A percentile compares a stretch with the other conserved stretches of the same genome.
These are phyloP conservation scores for Plecturocebus donacophilus DNA, from an alignment of 2,113 vertebrate genomes.

Conservation along the genomic window DNA sequence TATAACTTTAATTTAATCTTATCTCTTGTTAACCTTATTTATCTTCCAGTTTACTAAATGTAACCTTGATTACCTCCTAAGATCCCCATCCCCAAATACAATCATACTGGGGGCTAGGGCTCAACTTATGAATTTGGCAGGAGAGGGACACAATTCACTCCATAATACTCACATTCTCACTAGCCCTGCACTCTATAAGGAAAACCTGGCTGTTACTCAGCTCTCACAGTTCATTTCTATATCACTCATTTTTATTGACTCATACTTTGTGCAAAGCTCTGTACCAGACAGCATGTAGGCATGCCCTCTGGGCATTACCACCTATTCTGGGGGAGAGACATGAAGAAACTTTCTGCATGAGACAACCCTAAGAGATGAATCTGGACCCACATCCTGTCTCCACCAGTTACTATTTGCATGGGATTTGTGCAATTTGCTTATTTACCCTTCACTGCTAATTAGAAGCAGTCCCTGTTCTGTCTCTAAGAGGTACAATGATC, in stretches of 20 bases:
- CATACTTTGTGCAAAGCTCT: background rate
- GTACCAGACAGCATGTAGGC: background rate
- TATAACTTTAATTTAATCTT: background rate
- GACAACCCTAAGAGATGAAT: background rate
- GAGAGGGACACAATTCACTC: background rate
- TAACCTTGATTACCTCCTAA: constrained; percentile 3
- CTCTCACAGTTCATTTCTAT: background rate
- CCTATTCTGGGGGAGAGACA: background rate
- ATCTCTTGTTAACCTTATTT: background rate
- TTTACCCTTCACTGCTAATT: background rate
- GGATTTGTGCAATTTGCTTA: background rate
- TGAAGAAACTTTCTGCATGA: background rate
- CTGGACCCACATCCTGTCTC: background rate
- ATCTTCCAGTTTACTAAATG: background rate
- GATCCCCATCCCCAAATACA: background rate
- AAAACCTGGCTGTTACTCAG: background rate
- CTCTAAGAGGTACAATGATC: background rate
- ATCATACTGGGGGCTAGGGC: background rate
- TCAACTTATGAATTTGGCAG: background rate
- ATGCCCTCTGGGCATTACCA: background rate
- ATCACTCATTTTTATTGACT: background rate
- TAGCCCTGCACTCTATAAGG: background rate
- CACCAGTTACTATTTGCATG: background rate
- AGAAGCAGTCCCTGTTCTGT: background rate
- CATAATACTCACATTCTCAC: too few relatives aligned